A percentile compares a stretch with the other conserved stretches of the same genome.
Evolutionary conservation across 2,888 invertebrate species (phyloP).

Genomic region (Sussaba pulchella): DNA sequence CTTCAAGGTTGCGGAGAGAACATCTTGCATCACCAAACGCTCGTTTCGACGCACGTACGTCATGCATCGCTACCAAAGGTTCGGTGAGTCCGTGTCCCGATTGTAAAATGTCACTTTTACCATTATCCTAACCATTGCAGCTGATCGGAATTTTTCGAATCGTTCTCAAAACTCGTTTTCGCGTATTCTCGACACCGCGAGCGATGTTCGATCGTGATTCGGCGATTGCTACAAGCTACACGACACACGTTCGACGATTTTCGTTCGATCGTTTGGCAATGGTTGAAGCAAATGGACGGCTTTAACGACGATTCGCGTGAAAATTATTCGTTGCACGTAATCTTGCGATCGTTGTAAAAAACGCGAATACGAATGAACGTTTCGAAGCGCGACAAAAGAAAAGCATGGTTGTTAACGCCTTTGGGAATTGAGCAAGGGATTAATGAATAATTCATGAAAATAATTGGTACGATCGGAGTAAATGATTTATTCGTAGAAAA

Average conservation of each 20-base stretch:
- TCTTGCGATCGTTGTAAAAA: neutral
- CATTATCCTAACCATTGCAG: neutral
- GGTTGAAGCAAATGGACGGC: neutral
- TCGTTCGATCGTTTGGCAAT: neutral
- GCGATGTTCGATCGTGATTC: no score
- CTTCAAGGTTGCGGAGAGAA: slow-evolving; percentile 71
- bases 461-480: no score
- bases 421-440: no score
- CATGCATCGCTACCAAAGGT: slow-evolving; percentile 17
- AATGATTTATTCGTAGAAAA: no score
- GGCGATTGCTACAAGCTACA: no score
- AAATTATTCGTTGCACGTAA: slow-evolving; percentile 5
- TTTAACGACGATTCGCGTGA: no score
- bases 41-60: slow-evolving; percentile 24
- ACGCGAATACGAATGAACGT: neutral
- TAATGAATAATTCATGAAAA: no score
- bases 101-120: neutral
- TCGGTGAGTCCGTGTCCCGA: slow-evolving; percentile 27
- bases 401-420: no score
- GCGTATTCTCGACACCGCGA: no score
- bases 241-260: neutral
- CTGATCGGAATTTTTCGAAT: neutral
- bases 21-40: slow-evolving; percentile 68
- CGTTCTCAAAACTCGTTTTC: neutral
- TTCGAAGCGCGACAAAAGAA: neutral